Conservation (phyloP, 2,888 invertebrate genomes). For the Sminthurides aquaticus region DNA sequence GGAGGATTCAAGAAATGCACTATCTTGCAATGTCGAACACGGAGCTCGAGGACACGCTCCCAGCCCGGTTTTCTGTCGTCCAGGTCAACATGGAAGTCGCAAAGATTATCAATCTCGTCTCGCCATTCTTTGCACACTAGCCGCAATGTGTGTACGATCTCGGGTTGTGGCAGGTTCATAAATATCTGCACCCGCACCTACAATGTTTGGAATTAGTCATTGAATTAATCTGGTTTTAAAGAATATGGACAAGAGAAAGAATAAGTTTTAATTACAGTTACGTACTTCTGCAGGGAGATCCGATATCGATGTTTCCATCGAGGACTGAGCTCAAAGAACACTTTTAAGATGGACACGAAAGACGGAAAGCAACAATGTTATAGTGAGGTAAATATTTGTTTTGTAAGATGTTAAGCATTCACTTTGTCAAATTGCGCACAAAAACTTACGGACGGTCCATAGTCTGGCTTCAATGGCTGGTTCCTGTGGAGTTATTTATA, state of each 20-base stretch:
- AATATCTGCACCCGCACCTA: conserved; percentile 33
- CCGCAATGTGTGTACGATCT: conserved; percentile 26
- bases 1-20: conserved; percentile 24
- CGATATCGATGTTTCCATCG: background rate
- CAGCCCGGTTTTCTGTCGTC: conserved; percentile 29
- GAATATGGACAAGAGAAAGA: background rate
- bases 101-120: conserved; percentile 35
- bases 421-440: too few relatives aligned
- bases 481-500: too few relatives aligned
- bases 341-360: too few relatives aligned
- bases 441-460: too few relatives aligned
- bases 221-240: background rate
- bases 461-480: too few relatives aligned
- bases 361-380: too few relatives aligned
- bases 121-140: conserved; percentile 32
- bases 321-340: too few relatives aligned
- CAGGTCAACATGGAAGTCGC: conserved; percentile 26
- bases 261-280: background rate
- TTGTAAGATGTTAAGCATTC: too few relatives aligned
- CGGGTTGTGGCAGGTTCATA: conserved; percentile 24
- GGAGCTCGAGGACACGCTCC: conserved; percentile 26
- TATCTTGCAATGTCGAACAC: conserved; percentile 30
- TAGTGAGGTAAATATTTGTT: too few relatives aligned
- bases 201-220: background rate
- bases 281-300: background rate